A percentile compares a stretch with the other conserved stretches of the same genome.
Conservation (phyloP, 2,113 vertebrate species). For the Montifringilla adamsi region DNA sequence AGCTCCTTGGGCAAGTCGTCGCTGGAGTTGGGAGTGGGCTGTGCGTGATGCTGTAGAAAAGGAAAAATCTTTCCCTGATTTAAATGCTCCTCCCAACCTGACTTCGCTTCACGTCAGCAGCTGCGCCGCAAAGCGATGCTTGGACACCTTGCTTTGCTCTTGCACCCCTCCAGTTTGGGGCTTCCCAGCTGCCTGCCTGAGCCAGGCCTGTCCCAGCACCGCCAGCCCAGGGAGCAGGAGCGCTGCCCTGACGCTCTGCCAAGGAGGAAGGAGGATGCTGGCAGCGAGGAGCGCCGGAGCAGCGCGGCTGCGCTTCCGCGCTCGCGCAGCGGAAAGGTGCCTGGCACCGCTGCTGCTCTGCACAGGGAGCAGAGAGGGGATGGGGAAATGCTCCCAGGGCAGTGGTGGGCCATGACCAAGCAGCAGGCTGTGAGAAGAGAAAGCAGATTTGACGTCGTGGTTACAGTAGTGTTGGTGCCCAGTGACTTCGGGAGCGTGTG, state of each 20-base stretch:
- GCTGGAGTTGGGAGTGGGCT: neutral
- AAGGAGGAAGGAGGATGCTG: slow-evolving; percentile 2
- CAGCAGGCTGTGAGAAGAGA: neutral
- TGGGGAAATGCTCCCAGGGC: neutral
- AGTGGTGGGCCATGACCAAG: neutral
- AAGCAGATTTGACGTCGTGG: neutral
- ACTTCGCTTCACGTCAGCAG: neutral
- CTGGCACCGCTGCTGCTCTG: neutral
- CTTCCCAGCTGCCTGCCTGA: neutral
- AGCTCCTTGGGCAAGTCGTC: neutral
- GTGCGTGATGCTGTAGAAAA: neutral
- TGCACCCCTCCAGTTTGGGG: neutral
- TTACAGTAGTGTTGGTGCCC: neutral
- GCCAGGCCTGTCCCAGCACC: neutral
- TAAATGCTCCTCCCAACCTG: neutral
- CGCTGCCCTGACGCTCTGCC: neutral
- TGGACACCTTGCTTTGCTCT: neutral
- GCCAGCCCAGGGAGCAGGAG: fast-evolving
- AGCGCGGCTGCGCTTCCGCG: fast-evolving
- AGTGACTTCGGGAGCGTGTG: neutral
- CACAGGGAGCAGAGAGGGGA: neutral
- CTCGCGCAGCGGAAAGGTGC: neutral
- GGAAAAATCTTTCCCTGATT: neutral
- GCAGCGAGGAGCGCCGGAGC: neutral
- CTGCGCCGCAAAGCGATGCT: neutral